Base-by-base conservation (phyloP, 2,888 invertebrate genomes). In the Acanthopleura granulata region DNA sequence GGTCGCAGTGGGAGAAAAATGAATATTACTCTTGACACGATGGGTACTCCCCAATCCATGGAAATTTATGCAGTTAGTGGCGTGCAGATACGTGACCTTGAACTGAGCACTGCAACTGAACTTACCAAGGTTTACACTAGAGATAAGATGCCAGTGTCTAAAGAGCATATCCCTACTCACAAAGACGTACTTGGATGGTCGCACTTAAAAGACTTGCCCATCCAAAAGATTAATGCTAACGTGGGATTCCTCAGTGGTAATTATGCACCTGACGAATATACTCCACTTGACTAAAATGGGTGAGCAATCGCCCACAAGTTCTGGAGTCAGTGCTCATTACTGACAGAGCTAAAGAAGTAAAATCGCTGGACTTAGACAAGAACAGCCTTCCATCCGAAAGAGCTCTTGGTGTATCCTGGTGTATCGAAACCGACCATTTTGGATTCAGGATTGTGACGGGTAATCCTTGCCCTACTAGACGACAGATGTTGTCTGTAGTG, bases 161-260 rank as follows among this genome's bases (percentile, higher is more conserved):
- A 61, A 16, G 66, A 57, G 1, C 74, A 76, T 40, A 76, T 79
- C 11, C 77, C 79, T 22, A 79, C 50, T 18, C 25, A 30, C 50
- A 72, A 73, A 25, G 79, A 79, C 49, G 72, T 79, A 16, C 16
- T 18, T 6, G 66, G 16, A 29, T 79, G 78, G 78, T 16, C 40
- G 49, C 79, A 79, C 71, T 51, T 79, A 16, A 49, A 72, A 30
- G 61, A 78, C 12, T 40, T 79, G 15, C 6, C 25, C 6, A 16
- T 78, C 16, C 72, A 74, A 22, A 18, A 66, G 25, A 27, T 66
- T 16, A 22, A 73, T 72, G 73, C 29, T 50, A 75, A 75, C 18
- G 74, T 79, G 14, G 77, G 76, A 14, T 66, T 79, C 30, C 51
- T 79, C 40, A 75, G 78, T 40, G 79, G 79, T n/a, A 74, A 73